Percentiles rank a stretch among this genome's conserved stretches.
Conservation (phyloP, 2,113 vertebrate genomes). For the Micromys minutus region DNA sequence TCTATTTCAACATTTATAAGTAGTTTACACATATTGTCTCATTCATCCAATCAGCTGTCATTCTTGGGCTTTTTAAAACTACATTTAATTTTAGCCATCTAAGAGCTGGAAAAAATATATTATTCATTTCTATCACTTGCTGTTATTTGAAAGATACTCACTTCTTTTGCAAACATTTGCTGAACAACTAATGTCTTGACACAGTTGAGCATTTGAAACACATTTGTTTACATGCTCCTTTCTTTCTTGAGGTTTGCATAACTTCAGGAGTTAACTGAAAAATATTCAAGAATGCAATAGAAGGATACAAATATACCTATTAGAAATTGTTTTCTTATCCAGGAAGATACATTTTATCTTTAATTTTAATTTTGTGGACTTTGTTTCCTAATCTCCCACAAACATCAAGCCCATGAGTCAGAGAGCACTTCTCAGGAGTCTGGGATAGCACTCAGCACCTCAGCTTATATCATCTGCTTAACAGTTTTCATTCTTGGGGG, state of each 20-base stretch:
- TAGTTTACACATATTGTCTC: background rate
- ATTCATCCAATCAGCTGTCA: background rate
- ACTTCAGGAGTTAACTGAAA: conserved; percentile 6
- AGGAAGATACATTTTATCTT: background rate
- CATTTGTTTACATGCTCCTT: background rate
- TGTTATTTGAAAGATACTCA: conserved; percentile 19
- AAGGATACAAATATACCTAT: background rate
- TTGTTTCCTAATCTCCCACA: background rate
- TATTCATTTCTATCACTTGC: background rate
- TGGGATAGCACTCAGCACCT: background rate
- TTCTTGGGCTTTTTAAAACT: background rate
- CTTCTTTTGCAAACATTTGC: conserved; percentile 16
- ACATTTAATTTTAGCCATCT: background rate
- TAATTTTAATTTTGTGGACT: background rate
- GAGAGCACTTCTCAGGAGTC: background rate
- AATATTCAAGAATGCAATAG: background rate
- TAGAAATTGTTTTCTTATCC: background rate
- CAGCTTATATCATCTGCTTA: background rate
- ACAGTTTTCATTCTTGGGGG: background rate
- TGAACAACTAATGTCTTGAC: background rate
- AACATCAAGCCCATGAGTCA: background rate
- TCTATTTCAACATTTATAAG: background rate
- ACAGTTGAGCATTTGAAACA: background rate
- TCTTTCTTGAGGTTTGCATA: background rate
- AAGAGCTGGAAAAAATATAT: background rate